Conservation (phyloP, 2,113 vertebrate species). For the Thryonomys swinderianus region DNA sequence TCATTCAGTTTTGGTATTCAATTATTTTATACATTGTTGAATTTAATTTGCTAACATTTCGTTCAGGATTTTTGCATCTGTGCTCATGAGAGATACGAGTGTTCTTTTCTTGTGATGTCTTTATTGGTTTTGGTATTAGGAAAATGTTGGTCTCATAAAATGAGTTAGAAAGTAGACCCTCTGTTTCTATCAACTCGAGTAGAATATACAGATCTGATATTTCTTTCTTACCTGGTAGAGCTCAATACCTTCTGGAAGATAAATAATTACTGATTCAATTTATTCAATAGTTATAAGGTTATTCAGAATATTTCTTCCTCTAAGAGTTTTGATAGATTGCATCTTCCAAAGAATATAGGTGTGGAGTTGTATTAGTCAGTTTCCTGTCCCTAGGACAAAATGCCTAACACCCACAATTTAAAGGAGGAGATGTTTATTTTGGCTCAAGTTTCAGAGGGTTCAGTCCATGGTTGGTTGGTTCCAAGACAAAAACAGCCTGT, state of each 20-base stretch:
- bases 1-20: not conserved
- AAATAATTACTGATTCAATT: not conserved
- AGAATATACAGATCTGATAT: not conserved
- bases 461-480: not conserved
- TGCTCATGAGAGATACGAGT: not conserved
- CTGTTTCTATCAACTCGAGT: not conserved
- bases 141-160: not conserved
- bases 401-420: not conserved
- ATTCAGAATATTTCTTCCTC: not conserved
- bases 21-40: not conserved
- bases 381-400: not conserved
- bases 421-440: not conserved
- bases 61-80: not conserved
- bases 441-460: not conserved
- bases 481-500: not conserved
- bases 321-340: not conserved
- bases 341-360: not conserved
- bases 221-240: not conserved
- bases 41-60: not conserved
- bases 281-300: not conserved
- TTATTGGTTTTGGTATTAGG: not conserved
- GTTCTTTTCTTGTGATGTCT: not conserved
- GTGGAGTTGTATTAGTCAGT: not conserved
- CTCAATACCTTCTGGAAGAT: not conserved
- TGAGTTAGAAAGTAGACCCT: not conserved